Evolutionary conservation across 2,797 vertebrate species (phyloP).

Genomic region (Sciurus vulgaris): DNA sequence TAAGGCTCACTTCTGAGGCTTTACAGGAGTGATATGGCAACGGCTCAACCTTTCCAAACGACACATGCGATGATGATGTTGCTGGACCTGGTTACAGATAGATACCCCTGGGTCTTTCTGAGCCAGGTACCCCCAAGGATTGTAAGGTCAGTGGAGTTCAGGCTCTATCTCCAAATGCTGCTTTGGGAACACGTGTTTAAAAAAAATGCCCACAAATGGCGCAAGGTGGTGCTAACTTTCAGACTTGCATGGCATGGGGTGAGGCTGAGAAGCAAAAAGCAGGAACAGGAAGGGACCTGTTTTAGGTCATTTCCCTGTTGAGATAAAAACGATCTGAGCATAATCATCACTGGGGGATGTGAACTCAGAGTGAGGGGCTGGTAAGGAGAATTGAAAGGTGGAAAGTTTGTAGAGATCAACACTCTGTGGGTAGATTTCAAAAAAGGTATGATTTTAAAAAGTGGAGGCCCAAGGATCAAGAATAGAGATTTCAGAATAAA

Average conservation of each 20-base stretch:
- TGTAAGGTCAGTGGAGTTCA: not conserved
- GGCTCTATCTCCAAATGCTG: not conserved
- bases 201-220: slow-evolving; percentile 11
- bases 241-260: not conserved
- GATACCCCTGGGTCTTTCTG: not conserved
- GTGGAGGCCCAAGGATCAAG: not conserved
- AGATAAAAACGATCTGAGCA: not conserved
- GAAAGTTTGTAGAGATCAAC: not conserved
- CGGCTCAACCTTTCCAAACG: not conserved
- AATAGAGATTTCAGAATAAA: slow-evolving; percentile 41
- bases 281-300: not conserved
- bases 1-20: not conserved
- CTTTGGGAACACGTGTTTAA: not conserved
- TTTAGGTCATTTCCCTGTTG: slow-evolving; percentile 2
- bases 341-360: not conserved
- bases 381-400: not conserved
- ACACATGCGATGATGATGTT: not conserved
- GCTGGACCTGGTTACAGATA: not conserved
- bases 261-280: not conserved
- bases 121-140: not conserved
- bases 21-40: not conserved
- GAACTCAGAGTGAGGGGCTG: not conserved
- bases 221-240: slow-evolving; percentile 23
- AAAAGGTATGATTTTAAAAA: slow-evolving; percentile 40
- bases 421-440: not conserved